Evolutionary conservation across 2,113 vertebrate species (phyloP), one percentile per base, ranked within the genome.

Genomic region (Chamaetylas fuelleborni): DNA sequence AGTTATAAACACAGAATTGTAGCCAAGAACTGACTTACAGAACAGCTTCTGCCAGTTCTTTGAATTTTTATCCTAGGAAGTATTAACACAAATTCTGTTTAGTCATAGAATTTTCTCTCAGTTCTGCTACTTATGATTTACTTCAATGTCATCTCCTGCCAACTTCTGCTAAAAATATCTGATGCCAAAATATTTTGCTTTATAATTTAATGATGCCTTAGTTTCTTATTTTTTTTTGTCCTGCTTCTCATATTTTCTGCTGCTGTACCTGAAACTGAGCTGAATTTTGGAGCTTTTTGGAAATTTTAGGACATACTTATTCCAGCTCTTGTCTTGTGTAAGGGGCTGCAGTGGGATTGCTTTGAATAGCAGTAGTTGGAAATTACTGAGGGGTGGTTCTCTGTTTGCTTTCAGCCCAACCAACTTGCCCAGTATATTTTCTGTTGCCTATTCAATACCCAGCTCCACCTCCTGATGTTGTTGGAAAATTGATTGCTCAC

Each of bases 181-280:
- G 28, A 71, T 95, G 56, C 64, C 81, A 81, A 93, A 95, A 86
- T 94, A 88, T 94, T 97, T 92, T 93, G 51, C 64, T 78, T 86
- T 88, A 56, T 93, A 61, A 92, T 71, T 62, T 90, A 93, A 83
- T 65, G 66, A 76, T 83, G 29, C 64, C 17, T 22, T 51, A 5
- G 50, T 40, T 73, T 31, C 5, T 58, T 14, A 16, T 50, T 10
- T 25, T 61, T 60, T 29, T 54, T 5, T 2, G 40, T 36, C 0
- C 16, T 76, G 0, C 5, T 1, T 84, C 23, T 92, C 9, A 5
- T 86, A 19, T 65, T 90, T 43, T 67, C 47, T 85, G 60, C 40
- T 65, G 45, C 48, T 34, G 8, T 87, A 42, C 34, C 26, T 87
- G 64, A 71, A 72, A 76, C 51, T 3, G 17, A 92, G 64, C 54